Base-by-base conservation (phyloP, 92 coral and sea anemone species). In the Paragorgia papillata region DNA sequence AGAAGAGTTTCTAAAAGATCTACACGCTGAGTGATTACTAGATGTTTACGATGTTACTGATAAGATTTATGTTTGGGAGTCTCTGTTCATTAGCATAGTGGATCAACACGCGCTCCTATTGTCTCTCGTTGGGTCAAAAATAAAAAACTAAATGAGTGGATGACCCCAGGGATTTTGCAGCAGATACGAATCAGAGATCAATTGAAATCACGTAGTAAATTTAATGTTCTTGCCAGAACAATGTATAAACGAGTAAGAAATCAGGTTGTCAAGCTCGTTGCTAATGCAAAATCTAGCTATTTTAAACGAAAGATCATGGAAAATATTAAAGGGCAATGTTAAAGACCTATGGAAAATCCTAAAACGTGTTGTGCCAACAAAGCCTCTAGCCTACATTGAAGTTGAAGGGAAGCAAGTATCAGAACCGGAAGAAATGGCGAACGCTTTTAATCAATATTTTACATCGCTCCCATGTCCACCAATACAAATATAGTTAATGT, bases 271-370 rank as follows among this genome's bases (percentile, higher is more conserved):
- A 76, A 66, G 48, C 33, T 68, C 0, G 78, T 84, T 62, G 6
- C 75, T 74, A 60, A 60, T 60, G 66, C 66, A 54, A 79, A 84
- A 65, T 84, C 75, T 8, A 69, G 69, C 51, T 79, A 58, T 55
- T 84, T 79, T 63, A 69, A 84, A 84, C 62, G 69, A 69, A 68
- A 84, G 69, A 79, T 85, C 34, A 10, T 67, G 26, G 83, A 80
- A 58, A 85, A 85, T n/a, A n/a, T n/a, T n/a, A n/a, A n/a, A n/a
- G n/a, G n/a, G n/a, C n/a, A n/a, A n/a, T n/a, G n/a, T n/a, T n/a
- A n/a, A n/a, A n/a, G n/a, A n/a, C n/a, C n/a, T n/a, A n/a, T n/a
- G n/a, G n/a, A n/a, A n/a, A n/a, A n/a, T n/a, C n/a, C n/a, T n/a
- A n/a, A n/a, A n/a, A n/a, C n/a, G n/a, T n/a, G n/a, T n/a, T n/a